Evolutionary conservation across 2,113 vertebrate species (phyloP).

Genomic region (Chloropsis cyanopogon): DNA sequence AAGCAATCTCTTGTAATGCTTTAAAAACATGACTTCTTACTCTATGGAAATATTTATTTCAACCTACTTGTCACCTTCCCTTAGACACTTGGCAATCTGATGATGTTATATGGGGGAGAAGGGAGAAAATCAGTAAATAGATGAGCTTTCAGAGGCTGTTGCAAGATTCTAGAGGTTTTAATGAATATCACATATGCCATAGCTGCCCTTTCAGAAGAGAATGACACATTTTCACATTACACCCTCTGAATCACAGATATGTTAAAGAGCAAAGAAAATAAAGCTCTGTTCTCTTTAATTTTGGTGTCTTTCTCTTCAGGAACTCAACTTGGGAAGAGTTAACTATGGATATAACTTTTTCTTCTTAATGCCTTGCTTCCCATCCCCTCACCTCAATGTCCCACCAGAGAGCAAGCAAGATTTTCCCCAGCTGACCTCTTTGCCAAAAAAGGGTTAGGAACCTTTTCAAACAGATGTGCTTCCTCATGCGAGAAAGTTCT

Average conservation of each 20-base stretch:
- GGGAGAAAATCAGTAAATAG: not conserved
- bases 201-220: not conserved
- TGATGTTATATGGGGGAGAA: not conserved
- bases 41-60: not conserved
- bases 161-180: not conserved
- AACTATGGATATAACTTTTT: not conserved
- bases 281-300: not conserved
- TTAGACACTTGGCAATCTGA: not conserved
- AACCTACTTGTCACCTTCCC: not conserved
- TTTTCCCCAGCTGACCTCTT: not conserved
- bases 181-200: not conserved
- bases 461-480: not conserved
- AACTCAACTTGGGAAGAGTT: not conserved
- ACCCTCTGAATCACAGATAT: not conserved
- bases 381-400: not conserved
- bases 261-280: not conserved
- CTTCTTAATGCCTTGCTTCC: not conserved
- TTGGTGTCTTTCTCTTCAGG: not conserved
- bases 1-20: not conserved
- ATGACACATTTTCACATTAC: not conserved
- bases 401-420: not conserved
- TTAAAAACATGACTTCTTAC: not conserved
- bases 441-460: not conserved
- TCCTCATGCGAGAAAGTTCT: fast-evolving
- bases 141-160: not conserved